Base-by-base conservation (phyloP, 2,888 invertebrate species). In the Noctua janthina region DNA sequence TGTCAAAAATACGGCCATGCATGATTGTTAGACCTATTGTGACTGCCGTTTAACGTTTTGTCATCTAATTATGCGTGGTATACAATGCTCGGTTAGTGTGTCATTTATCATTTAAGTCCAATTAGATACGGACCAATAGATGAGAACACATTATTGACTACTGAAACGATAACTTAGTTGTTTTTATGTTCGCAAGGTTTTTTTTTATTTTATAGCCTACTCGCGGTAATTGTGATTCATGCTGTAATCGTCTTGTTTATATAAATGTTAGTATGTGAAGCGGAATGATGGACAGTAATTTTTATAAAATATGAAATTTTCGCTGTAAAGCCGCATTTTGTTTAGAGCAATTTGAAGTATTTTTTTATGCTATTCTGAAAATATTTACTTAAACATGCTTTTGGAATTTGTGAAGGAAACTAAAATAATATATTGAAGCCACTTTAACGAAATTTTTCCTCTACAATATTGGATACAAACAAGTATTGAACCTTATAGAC, bases 281-380 rank as follows among this genome's bases (percentile, higher is more conserved):
- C n/a, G 72, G 39, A 86, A 86, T 83, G 46, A 82, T 74, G 68
- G 39, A 86, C 35, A 35, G 23, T 46, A 35, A 67, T 81, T 86
- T 76, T 54, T 67, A 76, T 68, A 74, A 82, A 76, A 76, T 64
- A 62, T 56, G 46, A 20, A 54, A 86, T 73, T 86, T 86, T 23
- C 1, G 11, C n/a, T n/a, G 75, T 56, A 68, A 35, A 10, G 11
- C 13, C 43, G 35, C 20, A 81, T 81, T 86, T 54, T 66, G 13
- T 43, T 76, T 39, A n/a, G 3, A 73, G 5, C 10, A 11, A 66
- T 66, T 76, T 70, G 7, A 35, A 70, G 6, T n/a, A 70, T 62
- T 83, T 69, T 39, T 8, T 7, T 20, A 43, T 66, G 20, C 15
- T 62, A 59, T 56, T 75, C 17, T 10, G 6, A 29, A 29, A 43